Conservation (phyloP, 2,797 vertebrate species). For the Muscicapa comitata region DNA sequence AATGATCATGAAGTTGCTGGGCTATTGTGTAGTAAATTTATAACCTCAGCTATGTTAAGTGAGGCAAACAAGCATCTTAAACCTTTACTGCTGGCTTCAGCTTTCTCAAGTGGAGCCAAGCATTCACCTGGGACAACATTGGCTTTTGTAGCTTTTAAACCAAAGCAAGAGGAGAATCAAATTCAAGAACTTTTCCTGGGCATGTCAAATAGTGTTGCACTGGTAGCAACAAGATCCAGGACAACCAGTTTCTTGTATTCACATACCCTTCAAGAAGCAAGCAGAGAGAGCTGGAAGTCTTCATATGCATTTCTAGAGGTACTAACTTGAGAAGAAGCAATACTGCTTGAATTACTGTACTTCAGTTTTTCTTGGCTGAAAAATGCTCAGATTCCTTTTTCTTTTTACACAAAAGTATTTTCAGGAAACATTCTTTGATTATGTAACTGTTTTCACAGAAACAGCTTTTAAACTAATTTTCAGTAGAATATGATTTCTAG, state of each 20-base stretch:
- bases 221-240: background rate
- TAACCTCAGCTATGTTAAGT: background rate
- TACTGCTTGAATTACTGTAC: background rate
- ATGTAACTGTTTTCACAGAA: background rate
- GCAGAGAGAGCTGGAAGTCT: background rate
- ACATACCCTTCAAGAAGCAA: background rate
- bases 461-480: background rate
- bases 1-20: background rate
- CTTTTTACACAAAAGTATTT: background rate
- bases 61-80: background rate
- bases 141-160: background rate
- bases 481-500: background rate
- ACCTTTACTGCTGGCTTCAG: background rate
- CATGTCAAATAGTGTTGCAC: background rate
- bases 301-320: background rate
- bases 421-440: background rate
- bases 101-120: background rate
- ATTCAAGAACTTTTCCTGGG: background rate
- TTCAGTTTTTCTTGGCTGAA: background rate
- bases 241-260: background rate
- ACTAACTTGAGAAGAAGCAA: background rate
- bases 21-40: background rate
- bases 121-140: background rate
- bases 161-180: background rate
- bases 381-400: background rate